phyloP scores from a whole-genome alignment of 2,888 invertebrate genomes.

The Disparrhopalites patrizii region DNA sequence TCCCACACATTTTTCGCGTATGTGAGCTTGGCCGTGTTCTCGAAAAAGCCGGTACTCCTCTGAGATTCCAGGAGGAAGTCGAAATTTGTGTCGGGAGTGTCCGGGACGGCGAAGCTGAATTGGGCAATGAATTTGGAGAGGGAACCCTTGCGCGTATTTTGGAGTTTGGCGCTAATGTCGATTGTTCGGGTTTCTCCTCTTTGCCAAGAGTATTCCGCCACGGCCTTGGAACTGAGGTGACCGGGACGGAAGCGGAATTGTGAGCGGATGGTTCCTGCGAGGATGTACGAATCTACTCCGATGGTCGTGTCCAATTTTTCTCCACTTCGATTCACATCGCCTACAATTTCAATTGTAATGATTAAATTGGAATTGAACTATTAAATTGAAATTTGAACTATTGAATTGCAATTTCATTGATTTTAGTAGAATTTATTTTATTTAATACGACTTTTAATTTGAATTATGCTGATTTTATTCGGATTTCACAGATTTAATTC shows the following conservation, averaged over 20 bases:
- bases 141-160: constrained; percentile 45
- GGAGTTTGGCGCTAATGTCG: constrained; percentile 48
- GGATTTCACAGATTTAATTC: too few relatives aligned
- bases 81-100: constrained; percentile 47
- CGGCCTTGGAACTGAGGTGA: constrained; percentile 48
- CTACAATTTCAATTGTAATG: constrained; percentile 25
- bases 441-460: too few relatives aligned
- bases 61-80: constrained; percentile 49
- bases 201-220: constrained; percentile 48
- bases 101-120: constrained; percentile 35
- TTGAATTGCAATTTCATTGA: not conserved
- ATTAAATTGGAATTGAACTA: not conserved
- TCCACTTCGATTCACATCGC: constrained; percentile 46
- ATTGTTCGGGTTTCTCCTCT: constrained; percentile 40
- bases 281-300: constrained; percentile 47
- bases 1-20: constrained; percentile 49
- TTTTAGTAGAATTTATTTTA: too few relatives aligned
- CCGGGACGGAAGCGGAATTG: constrained; percentile 42
- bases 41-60: constrained; percentile 47
- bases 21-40: constrained; percentile 47
- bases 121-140: constrained; percentile 41
- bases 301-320: constrained; percentile 43
- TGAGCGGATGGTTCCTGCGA: constrained; percentile 47
- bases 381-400: not conserved
- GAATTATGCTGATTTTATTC: too few relatives aligned